phyloP scores from a whole-genome alignment of 2,888 invertebrate genomes.

The Axea sp. region DNA sequence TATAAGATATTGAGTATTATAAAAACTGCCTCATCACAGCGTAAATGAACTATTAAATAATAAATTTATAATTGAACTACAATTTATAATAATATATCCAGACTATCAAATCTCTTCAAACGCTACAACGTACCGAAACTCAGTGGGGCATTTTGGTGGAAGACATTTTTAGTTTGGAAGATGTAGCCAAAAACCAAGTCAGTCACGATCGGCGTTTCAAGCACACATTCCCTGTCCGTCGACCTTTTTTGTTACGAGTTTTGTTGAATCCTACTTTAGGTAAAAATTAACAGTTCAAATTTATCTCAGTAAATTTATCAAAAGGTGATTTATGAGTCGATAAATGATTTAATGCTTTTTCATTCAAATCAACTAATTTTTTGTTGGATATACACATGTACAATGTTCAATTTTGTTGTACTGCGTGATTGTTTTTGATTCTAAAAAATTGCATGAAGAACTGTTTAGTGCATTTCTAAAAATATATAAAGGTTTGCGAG shows the following conservation, averaged over 20 bases:
- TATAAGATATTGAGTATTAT: no score
- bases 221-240: constrained; percentile 85
- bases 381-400: neutral
- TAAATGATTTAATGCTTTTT: neutral
- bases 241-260: constrained; percentile 82
- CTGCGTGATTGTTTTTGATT: no score
- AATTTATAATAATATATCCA: constrained; percentile 67
- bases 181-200: constrained; percentile 88
- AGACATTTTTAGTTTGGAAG: constrained; percentile 90
- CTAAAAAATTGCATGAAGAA: no score
- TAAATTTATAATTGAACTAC: no score
- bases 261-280: constrained; percentile 86
- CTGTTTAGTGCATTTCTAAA: no score
- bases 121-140: constrained; percentile 95
- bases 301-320: neutral
- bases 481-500: no score
- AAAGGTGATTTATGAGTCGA: no score
- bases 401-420: no score
- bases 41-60: no score
- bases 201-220: constrained; percentile 83
- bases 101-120: constrained; percentile 93
- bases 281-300: constrained; percentile 69
- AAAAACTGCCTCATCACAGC: no score
- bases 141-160: constrained; percentile 94
- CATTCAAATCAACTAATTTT: neutral